These are phyloP conservation scores for Drosophila ercepeae DNA, from an alignment of 1,140 invertebrate genomes.

Conservation along the genomic window DNA sequence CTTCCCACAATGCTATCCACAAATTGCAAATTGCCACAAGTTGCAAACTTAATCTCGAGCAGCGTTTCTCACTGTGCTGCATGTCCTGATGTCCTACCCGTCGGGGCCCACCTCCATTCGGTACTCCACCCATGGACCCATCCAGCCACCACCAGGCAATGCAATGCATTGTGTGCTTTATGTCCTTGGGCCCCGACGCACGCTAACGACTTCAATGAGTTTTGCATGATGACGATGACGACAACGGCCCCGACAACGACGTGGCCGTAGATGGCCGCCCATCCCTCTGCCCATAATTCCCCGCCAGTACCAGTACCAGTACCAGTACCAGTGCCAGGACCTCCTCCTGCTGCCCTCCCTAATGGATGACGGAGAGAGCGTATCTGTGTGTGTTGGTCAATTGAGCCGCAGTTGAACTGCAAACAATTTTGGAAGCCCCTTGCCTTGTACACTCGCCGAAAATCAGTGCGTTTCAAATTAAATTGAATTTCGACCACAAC, in stretches of 20 bases:
- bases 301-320: neutral
- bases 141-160: neutral
- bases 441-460: conserved; percentile 48
- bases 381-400: conserved; percentile 63
- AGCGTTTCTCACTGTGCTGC: conserved; percentile 25
- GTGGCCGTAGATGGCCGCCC: conserved; percentile 26
- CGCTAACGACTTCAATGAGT: conserved; percentile 80
- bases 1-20: neutral
- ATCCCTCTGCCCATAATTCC: neutral
- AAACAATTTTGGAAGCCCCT: conserved; percentile 65
- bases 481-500: conserved; percentile 75
- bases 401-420: conserved; percentile 77
- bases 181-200: conserved; percentile 62
- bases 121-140: no score
- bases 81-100: conserved; percentile 26
- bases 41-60: neutral
- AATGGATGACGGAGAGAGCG: conserved; percentile 1
- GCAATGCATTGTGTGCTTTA: conserved; percentile 66
- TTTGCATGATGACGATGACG: conserved; percentile 70
- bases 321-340: conserved; percentile 1
- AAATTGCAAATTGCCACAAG: neutral
- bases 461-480: conserved; percentile 77
- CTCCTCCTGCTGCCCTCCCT: conserved; percentile 10
- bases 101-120: no score
- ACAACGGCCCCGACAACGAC: conserved; percentile 43